Evolutionary conservation across 2,113 vertebrate species (phyloP).

Genomic region (Calidris pygmaea): DNA sequence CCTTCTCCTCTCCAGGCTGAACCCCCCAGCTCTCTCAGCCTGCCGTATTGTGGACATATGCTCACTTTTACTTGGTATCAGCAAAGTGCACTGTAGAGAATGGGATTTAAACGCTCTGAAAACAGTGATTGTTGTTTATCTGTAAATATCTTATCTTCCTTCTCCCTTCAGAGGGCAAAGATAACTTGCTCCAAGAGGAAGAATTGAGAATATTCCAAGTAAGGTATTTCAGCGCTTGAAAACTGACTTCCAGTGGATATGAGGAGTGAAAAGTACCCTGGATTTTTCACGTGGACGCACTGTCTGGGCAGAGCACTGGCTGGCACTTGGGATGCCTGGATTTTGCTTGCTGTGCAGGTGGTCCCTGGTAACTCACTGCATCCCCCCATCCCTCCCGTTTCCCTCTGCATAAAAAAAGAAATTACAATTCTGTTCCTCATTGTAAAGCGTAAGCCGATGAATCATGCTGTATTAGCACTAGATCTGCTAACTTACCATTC

Average conservation of each 20-base stretch:
- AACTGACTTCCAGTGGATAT: not conserved
- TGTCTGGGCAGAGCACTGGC: not conserved
- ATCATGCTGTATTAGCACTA: not conserved
- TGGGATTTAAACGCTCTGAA: not conserved
- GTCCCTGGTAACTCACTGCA: not conserved
- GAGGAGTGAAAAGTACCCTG: not conserved
- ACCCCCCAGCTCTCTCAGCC: too few relatives aligned
- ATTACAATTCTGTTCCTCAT: not conserved
- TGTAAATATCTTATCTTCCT: not conserved
- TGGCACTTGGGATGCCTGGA: too few relatives aligned
- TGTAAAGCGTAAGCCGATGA: not conserved
- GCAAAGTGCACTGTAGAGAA: not conserved
- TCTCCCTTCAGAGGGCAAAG: not conserved
- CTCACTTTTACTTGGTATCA: not conserved
- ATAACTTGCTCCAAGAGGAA: not conserved
- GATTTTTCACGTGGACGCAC: not conserved
- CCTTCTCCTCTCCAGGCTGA: too few relatives aligned
- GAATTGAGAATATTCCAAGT: not conserved
- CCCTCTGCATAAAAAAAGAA: not conserved
- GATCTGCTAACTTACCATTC: not conserved
- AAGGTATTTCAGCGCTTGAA: not conserved
- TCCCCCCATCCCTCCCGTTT: not conserved
- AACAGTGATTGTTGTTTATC: not conserved
- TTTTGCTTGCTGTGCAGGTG: not conserved
- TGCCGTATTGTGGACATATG: not conserved